phyloP scores from a whole-genome alignment of 2,113 vertebrate genomes.

The Sula dactylatra region DNA sequence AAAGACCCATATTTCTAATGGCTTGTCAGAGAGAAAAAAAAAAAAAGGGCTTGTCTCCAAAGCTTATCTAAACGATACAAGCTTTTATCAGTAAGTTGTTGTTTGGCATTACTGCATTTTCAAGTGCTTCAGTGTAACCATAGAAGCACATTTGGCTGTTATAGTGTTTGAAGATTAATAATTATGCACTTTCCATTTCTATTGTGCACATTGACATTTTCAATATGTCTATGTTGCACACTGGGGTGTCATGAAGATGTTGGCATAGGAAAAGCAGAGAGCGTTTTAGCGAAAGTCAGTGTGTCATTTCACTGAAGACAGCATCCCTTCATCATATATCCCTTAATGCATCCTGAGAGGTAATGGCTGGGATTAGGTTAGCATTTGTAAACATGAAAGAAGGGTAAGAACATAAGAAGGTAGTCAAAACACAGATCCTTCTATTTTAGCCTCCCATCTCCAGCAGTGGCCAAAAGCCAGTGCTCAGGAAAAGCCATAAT shows the following conservation, averaged over 20 bases:
- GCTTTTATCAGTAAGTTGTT: neutral
- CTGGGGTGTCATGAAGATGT: fast-evolving
- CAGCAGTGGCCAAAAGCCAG: neutral
- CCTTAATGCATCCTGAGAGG: neutral
- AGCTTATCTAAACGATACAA: neutral
- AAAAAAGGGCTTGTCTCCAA: neutral
- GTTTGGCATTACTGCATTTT: neutral
- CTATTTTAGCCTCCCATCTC: neutral
- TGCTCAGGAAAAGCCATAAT: neutral
- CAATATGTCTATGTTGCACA: neutral
- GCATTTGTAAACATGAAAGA: neutral
- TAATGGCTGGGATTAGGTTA: neutral
- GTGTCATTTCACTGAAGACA: neutral
- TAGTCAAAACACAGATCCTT: neutral
- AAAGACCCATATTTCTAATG: neutral
- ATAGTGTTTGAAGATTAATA: constrained; percentile 4
- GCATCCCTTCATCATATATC: neutral
- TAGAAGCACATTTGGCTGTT: neutral
- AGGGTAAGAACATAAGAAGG: neutral
- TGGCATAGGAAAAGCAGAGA: neutral
- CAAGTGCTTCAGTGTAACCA: neutral
- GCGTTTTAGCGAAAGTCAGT: neutral
- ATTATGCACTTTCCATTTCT: neutral
- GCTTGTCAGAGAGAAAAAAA: neutral
- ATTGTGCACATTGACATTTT: neutral